Base-by-base conservation (phyloP, 1,140 invertebrate genomes). In the Bombus sylvicola region DNA sequence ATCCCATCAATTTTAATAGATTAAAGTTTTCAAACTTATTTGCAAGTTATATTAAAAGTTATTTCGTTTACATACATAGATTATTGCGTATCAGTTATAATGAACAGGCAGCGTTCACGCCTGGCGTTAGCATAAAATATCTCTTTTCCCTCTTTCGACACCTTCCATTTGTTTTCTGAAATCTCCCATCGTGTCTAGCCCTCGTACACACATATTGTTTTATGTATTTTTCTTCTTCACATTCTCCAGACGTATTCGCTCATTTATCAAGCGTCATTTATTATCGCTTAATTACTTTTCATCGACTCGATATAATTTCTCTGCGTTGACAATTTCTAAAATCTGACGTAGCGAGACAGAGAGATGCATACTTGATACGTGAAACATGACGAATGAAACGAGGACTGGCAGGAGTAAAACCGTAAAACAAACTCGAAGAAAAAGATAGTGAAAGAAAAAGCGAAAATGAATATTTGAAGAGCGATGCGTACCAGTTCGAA, bases 161-260 rank as follows among this genome's bases (percentile, higher is more conserved):
- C 15, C 34, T 62, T 62, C 57, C 75, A 77, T 77, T 77, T 64
- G 57, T 77, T 77, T 76, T 62, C 57, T 41, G 34, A 59, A 76
- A 76, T 76, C 74, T 76, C 34, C 34, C 53, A 28, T 57, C 34
- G 12, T 25, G 47, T 37, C 47, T 57, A 18, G 1, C 53, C 13
- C 28, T 12, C 28, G 25, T 39, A 31, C 3, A 25, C 75, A 59
- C 22, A 12, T 28, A 12, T 22, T 8, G 53, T 31, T 77, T 77
- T 41, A 62, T 41, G 15, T 77, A 18, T 77, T 77, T 77, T 59
- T 41, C 75, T 77, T 62, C 57, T 28, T 62, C 13, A 62, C 74
- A 39, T 22, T 74, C 41, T 12, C 18, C 28, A n/a, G 34, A 57
- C 74, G 2, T 37, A 37, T 25, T 22, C 13, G 18, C 1, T 43